These are phyloP conservation scores for Crepidodera aurea DNA, from an alignment of 2,888 invertebrate genomes.

Conservation along the genomic window DNA sequence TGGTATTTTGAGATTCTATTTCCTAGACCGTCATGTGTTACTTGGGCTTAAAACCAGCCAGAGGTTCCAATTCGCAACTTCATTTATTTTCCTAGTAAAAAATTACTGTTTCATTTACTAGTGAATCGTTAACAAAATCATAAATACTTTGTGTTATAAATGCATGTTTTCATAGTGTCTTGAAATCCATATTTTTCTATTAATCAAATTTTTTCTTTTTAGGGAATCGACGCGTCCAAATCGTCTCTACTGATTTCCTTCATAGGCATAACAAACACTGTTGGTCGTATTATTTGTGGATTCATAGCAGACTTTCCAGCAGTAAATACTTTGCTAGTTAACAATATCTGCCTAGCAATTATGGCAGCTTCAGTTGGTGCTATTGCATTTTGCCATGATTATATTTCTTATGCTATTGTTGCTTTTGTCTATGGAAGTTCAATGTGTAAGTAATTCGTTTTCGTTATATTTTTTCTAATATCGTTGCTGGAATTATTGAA, in stretches of 20 bases:
- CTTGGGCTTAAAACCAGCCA: too few species aligned
- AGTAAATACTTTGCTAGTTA: constrained; percentile 91
- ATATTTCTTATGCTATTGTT: constrained; percentile 78
- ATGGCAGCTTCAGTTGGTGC: constrained; percentile 85
- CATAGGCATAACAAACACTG: constrained; percentile 92
- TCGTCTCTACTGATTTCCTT: constrained; percentile 82
- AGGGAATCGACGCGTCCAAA: constrained; percentile 75
- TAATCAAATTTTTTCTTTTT: too few species aligned
- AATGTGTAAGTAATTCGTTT: constrained; percentile 73
- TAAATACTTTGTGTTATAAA: too few species aligned
- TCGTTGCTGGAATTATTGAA: not conserved
- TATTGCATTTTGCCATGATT: constrained; percentile 84
- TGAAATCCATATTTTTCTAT: too few species aligned
- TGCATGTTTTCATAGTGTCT: too few species aligned
- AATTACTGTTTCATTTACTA: too few species aligned
- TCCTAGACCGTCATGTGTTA: too few species aligned
- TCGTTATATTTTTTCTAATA: too few species aligned
- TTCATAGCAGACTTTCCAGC: constrained; percentile 90
- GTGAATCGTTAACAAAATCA: too few species aligned
- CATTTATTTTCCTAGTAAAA: too few species aligned
- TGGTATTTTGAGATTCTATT: too few species aligned
- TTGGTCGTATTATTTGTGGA: constrained; percentile 90
- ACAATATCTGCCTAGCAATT: constrained; percentile 89
- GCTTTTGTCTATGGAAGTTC: constrained; percentile 91
- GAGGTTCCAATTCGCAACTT: too few species aligned